These are phyloP conservation scores for Stenichneumon culpator DNA, from an alignment of 2,888 invertebrate genomes.

Conservation along the genomic window DNA sequence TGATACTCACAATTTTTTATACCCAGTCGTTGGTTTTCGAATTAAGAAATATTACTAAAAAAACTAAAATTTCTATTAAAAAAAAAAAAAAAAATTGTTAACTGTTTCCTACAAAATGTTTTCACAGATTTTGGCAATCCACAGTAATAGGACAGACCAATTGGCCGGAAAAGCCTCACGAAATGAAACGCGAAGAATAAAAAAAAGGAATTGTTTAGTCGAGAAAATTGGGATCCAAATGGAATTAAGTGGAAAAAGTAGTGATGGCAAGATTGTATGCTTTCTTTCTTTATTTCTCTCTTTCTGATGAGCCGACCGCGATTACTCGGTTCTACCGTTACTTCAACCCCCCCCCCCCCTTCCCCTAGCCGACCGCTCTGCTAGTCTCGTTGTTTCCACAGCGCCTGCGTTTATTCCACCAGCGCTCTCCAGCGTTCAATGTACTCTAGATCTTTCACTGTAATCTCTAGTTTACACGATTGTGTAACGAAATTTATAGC, in stretches of 20 bases:
- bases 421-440: conserved; percentile 40
- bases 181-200: not conserved
- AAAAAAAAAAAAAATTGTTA: not conserved
- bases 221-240: conserved; percentile 14
- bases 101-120: not conserved
- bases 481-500: conserved; percentile 18
- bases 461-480: conserved; percentile 4
- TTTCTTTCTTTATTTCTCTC: conserved; percentile 55
- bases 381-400: conserved; percentile 60
- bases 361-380: conserved; percentile 8
- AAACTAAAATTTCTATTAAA: not conserved
- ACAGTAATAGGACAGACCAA: not conserved
- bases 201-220: not conserved
- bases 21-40: too few relatives aligned
- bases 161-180: not conserved
- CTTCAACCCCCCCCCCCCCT: conserved; percentile 25
- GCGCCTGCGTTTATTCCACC: conserved; percentile 49
- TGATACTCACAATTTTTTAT: too few relatives aligned
- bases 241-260: conserved; percentile 36
- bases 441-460: conserved; percentile 32
- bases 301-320: conserved; percentile 60
- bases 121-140: not conserved
- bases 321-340: conserved; percentile 66
- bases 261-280: conserved; percentile 53
- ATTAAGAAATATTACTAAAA: too few relatives aligned